phyloP scores from a whole-genome alignment of 2,113 vertebrate species.

The Helogale parvula region DNA sequence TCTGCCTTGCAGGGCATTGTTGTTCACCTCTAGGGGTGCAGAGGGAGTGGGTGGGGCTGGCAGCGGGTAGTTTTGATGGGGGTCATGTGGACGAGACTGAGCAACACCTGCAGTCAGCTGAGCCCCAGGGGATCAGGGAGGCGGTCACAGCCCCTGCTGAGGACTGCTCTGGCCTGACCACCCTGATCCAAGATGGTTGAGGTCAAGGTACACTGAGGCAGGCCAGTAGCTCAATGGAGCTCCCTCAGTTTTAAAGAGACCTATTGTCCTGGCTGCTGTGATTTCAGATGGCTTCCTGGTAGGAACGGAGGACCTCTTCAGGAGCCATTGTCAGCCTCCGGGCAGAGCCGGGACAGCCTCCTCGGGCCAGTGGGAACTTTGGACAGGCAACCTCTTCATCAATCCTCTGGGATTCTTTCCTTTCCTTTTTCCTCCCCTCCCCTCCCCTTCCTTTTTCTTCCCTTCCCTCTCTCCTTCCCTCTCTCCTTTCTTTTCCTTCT shows the following conservation, averaged over 20 bases:
- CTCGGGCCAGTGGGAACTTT: background rate
- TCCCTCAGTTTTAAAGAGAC: background rate
- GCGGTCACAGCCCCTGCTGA: background rate
- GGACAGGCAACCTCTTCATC: background rate
- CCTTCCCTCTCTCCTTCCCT: too few species aligned
- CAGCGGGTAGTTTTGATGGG: background rate
- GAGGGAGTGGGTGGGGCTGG: background rate
- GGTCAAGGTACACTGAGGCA: background rate
- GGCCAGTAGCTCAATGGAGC: too few species aligned
- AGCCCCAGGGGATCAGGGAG: too few species aligned
- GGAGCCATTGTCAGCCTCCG: rapidly evolving
- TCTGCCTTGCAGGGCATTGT: background rate
- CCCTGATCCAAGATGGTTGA: background rate
- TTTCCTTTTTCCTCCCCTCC: too few species aligned
- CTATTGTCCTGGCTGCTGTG: background rate
- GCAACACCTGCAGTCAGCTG: rapidly evolving
- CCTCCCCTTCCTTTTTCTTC: too few species aligned
- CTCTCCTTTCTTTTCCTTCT: too few species aligned
- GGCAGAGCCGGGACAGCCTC: background rate
- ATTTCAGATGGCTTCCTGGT: background rate
- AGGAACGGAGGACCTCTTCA: background rate
- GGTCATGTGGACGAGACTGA: rapidly evolving
- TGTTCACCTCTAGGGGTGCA: background rate
- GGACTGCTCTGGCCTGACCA: background rate
- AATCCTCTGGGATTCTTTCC: too few species aligned